These are phyloP conservation scores for Drosophila sp. DNA, from an alignment of 1,140 invertebrate genomes.

Conservation along the genomic window DNA sequence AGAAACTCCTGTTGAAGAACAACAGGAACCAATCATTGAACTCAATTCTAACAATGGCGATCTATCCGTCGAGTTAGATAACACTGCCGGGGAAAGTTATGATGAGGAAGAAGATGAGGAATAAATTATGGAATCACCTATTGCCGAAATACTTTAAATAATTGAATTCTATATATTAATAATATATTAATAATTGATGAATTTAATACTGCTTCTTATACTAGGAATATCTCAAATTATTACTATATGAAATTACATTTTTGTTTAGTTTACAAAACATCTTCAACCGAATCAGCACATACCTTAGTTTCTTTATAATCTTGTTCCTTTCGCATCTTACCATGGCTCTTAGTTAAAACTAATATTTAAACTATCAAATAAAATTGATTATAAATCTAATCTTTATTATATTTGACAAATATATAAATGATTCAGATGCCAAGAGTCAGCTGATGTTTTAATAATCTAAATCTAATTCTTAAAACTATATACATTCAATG, in stretches of 20 bases:
- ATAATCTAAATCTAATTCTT: not conserved
- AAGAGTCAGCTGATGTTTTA: not conserved
- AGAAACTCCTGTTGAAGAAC: constrained; percentile 66
- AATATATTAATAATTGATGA: constrained; percentile 23
- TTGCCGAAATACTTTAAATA: constrained; percentile 15
- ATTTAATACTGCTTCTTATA: constrained; percentile 12
- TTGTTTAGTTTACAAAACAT: not conserved
- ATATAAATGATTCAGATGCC: constrained; percentile 20
- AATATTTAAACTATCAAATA: constrained; percentile 11
- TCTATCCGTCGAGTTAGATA: constrained; percentile 35
- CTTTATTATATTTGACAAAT: constrained; percentile 34
- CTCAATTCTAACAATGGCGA: constrained; percentile 57
- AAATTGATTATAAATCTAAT: constrained; percentile 18
- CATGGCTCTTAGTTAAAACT: constrained; percentile 23
- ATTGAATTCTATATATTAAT: constrained; percentile 21
- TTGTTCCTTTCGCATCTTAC: constrained; percentile 29
- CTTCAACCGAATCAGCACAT: constrained; percentile 23
- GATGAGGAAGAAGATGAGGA: constrained; percentile 59
- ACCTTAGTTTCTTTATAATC: constrained; percentile 24
- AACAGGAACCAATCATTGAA: constrained; percentile 71
- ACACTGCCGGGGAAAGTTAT: constrained; percentile 55
- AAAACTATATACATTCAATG: not conserved
- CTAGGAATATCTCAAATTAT: constrained; percentile 16
- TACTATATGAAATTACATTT: constrained; percentile 8
- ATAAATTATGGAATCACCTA: constrained; percentile 31